These are phyloP conservation scores for Drosophila simulans DNA, from an alignment of 1,140 invertebrate genomes.

Conservation along the genomic window DNA sequence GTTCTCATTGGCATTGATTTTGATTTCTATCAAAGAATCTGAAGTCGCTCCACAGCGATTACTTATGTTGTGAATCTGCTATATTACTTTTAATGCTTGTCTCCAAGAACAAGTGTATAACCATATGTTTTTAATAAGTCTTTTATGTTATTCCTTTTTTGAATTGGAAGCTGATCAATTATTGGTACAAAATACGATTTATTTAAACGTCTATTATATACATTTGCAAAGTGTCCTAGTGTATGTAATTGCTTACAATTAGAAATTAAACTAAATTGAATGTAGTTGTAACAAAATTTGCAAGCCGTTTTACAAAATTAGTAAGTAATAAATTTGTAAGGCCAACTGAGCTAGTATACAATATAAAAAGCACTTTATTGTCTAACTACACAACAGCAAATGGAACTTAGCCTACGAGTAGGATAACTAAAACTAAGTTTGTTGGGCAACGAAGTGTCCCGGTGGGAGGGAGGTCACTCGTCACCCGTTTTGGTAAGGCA, in stretches of 20 bases:
- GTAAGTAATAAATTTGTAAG: conserved; percentile 61
- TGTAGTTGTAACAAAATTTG: conserved; percentile 29
- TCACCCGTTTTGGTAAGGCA: conserved; percentile 59
- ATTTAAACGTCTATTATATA: conserved; percentile 51
- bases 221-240: conserved; percentile 20
- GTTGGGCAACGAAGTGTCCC: background rate
- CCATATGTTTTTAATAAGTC: background rate
- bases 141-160: conserved; percentile 24
- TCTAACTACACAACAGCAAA: conserved; percentile 77
- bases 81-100: background rate
- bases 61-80: background rate
- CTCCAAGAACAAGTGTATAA: background rate
- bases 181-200: conserved; percentile 72
- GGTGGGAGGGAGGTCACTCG: background rate
- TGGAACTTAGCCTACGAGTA: conserved; percentile 6
- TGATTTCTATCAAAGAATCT: background rate
- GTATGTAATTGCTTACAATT: conserved; percentile 34
- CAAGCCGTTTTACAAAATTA: conserved; percentile 44
- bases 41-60: background rate
- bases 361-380: conserved; percentile 64
- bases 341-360: conserved; percentile 53
- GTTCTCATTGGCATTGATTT: background rate
- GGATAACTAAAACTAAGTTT: conserved; percentile 17
- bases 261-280: conserved; percentile 44
- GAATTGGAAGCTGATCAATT: conserved; percentile 5